Evolutionary conservation across 2,797 vertebrate genomes (phyloP), one percentile per base, ranked within the genome.

Genomic region (Onychomys torridus): DNA sequence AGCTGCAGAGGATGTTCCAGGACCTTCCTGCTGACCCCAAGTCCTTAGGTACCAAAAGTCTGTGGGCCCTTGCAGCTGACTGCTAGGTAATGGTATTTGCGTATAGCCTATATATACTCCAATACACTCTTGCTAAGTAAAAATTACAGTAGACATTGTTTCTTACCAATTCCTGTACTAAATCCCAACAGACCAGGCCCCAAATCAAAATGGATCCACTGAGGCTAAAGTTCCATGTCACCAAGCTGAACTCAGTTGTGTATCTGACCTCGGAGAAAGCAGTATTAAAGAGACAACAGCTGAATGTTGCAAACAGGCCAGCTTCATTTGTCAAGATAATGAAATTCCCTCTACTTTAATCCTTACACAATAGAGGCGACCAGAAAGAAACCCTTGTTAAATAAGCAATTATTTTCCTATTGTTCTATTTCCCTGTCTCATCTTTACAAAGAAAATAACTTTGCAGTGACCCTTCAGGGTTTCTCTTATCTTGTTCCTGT

Each of bases 261-360:
- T 49, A 81, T 73, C 61, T 93, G 92, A 81, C 49, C 76, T 88
- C 34, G 32, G 16, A 81, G 63, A 81, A 81, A 49, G 55, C 16
- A 81, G 63, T 32, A 71, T 49, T 88, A 88, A 40, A 88, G 49
- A 29, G 37, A 71, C 63, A 88, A 59, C 32, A 59, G 16, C 14
- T 59, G 37, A 37, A 71, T 71, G 61, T 59, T 43, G 63, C 57
- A 84, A 76, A 84, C 32, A 55, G 27, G 59, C 16, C 46, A 34
- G 19, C 55, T 92, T 77, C 27, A 65, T n/a, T 77, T 86, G 59
- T 77, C 82, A 77, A 77, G 81, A 85, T 76, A 92, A 86, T 43
- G 59, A 67, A 92, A 84, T 77, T 67, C 59, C 19, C 13, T 92
- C 12, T 46, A 67, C 75, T 93, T 59, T 79, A 93, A 93, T 88